phyloP scores from a whole-genome alignment of 1,140 invertebrate genomes.

The Drosophila sp. region DNA sequence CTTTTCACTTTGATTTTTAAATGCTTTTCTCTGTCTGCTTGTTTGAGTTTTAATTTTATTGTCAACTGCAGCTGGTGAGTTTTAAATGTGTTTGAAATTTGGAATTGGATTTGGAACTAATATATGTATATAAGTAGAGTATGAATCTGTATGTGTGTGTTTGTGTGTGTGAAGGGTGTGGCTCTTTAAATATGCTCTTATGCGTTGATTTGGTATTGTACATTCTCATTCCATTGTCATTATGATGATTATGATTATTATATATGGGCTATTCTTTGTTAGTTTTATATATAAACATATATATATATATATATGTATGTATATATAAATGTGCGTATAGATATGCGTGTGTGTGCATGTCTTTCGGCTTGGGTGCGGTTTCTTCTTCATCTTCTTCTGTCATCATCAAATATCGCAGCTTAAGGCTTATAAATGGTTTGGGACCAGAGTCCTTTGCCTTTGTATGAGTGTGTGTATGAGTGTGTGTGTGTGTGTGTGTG shows the following conservation, averaged over 20 bases:
- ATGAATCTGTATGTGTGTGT: not conserved
- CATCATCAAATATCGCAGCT: constrained; percentile 12
- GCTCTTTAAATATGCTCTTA: constrained; percentile 11
- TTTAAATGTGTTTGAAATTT: constrained; percentile 10
- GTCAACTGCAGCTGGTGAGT: constrained; percentile 17
- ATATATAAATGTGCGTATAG: not conserved
- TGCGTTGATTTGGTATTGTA: constrained; percentile 5
- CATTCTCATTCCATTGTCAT: not conserved
- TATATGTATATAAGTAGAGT: not conserved
- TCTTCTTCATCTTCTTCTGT: constrained; percentile 16
- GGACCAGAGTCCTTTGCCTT: constrained; percentile 3
- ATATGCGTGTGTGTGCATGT: not conserved
- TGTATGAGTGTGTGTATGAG: too few relatives aligned
- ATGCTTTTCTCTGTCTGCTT: constrained; percentile 27
- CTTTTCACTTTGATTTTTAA: constrained; percentile 58
- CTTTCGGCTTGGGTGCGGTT: constrained; percentile 11
- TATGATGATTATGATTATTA: constrained; percentile 20
- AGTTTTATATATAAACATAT: constrained; percentile 10
- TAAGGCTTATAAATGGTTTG: constrained; percentile 14
- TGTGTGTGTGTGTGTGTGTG: constrained; percentile 1
- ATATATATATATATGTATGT: not conserved
- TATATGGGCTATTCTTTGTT: constrained; percentile 18
- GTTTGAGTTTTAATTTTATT: constrained; percentile 14
- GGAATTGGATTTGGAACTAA: constrained; percentile 8
- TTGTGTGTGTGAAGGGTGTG: constrained; percentile 5